A percentile compares a stretch with the other conserved stretches of the same genome.
These are phyloP conservation scores for Aphrophora alni DNA, from an alignment of 2,888 invertebrate species.

Conservation along the genomic window DNA sequence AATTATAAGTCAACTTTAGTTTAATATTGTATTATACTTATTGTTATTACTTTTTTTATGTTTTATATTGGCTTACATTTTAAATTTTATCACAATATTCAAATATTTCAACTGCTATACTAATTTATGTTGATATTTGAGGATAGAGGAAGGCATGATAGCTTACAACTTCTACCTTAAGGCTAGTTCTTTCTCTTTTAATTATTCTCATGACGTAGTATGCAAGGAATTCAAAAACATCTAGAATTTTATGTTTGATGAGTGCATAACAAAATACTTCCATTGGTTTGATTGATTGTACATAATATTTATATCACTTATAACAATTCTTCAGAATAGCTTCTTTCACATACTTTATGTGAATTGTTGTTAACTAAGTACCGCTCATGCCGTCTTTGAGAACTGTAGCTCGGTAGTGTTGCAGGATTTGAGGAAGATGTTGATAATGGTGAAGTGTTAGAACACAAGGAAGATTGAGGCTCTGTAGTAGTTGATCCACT, in stretches of 20 bases:
- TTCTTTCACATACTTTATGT: not conserved
- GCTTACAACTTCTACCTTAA: not conserved
- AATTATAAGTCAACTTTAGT: not conserved
- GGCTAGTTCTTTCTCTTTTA: not conserved
- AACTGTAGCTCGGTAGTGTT: not conserved
- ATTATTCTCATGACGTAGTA: not conserved
- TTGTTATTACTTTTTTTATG: not conserved
- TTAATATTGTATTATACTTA: not conserved
- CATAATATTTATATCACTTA: not conserved
- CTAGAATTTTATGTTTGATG: not conserved
- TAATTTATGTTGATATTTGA: not conserved
- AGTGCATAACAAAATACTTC: no score
- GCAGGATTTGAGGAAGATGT: constrained; percentile 23
- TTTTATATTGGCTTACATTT: not conserved
- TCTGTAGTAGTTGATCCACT: constrained; percentile 28
- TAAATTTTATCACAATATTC: not conserved
- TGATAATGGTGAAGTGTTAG: not conserved
- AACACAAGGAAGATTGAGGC: not conserved
- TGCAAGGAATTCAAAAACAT: not conserved
- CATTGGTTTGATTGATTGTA: not conserved
- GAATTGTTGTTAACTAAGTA: not conserved
- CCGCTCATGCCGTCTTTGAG: not conserved
- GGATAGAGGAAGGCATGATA: no score
- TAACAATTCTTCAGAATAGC: constrained; percentile 14
- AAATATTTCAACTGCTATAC: not conserved